These are phyloP conservation scores for Teleogryllus occipitalis DNA, from an alignment of 1,140 invertebrate genomes.

Conservation along the genomic window DNA sequence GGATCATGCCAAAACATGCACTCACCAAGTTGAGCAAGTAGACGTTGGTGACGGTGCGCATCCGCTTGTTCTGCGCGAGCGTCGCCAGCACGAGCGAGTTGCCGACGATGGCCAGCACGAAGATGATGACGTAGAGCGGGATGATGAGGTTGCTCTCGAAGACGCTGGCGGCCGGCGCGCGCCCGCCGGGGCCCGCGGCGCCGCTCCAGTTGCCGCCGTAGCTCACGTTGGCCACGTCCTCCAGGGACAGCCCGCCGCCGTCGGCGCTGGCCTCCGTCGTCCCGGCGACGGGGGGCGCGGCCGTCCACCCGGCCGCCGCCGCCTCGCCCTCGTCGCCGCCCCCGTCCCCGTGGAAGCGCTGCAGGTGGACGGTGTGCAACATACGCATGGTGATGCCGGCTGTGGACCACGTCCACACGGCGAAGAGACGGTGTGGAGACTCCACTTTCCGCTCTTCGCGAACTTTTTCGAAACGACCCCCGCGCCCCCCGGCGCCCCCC, in stretches of 20 bases:
- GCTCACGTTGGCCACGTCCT: not conserved
- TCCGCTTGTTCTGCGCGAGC: slow-evolving; percentile 67
- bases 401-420: too few relatives aligned
- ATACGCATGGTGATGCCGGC: too few relatives aligned
- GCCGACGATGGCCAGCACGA: slow-evolving; percentile 67
- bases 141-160: slow-evolving; percentile 43
- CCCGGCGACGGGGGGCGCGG: too few relatives aligned
- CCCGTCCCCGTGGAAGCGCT: too few relatives aligned
- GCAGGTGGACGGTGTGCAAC: too few relatives aligned
- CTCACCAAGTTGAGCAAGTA: slow-evolving; percentile 77
- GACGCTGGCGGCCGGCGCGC: not conserved
- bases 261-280: not conserved
- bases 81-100: slow-evolving; percentile 74
- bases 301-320: too few relatives aligned
- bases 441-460: too few relatives aligned
- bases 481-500: too few relatives aligned
- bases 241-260: not conserved
- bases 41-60: slow-evolving; percentile 82
- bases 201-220: not conserved
- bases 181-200: not conserved
- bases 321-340: too few relatives aligned
- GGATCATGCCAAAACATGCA: slow-evolving; percentile 25
- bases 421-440: too few relatives aligned
- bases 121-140: slow-evolving; percentile 66
- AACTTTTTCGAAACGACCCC: too few relatives aligned